Evolutionary conservation across 92 coral and sea anemone species (phyloP), one percentile per base, ranked within the genome.

Genomic region (Isaurus tuberculatus): DNA sequence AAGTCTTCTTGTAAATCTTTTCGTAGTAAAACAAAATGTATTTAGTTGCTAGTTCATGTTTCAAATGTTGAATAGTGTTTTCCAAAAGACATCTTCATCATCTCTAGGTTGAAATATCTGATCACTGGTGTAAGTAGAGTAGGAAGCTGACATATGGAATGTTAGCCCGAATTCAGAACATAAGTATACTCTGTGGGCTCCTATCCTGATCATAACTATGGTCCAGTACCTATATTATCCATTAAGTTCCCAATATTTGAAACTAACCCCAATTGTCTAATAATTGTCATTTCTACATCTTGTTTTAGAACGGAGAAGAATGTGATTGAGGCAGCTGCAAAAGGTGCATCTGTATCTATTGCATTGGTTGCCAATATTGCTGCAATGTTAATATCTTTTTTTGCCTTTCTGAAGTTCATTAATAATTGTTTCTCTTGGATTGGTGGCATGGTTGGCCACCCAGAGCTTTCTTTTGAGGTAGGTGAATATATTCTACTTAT

Each of bases 251-350:
- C 55, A 4, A 8, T 46, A 8, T 9, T 51, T 51, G 19, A 51
- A 13, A 51, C 3, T 17, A 15, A 7, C 19, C 20, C 60, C 22
- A 10, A 10, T 48, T 53, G 19, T n/a, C 17, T 0, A 28, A 16
- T 14, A 31, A 3, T 2, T 7, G 16, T 60, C 34, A 26, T 19
- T 43, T 73, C 53, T 30, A 27, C 17, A 19, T 36, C 40, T 75
- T 27, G 19, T 69, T 90, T 13, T 80, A 96, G 99, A 73, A 90
- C 60, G 55, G 99, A 96, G 55, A 87, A 87, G 72, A 96, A 96
- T 75, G 83, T 90, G 0, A 96, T 96, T n/a, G 99, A 96, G 70
- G 99, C 99, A 8, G 99, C 99, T 1, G 99, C 99, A 0, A 90
- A 88, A 19, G 99, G 99, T 49, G 99, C 99, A 16, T 92, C 96